Conservation (phyloP, 2,113 vertebrate genomes). For the Rhea pennata region DNA sequence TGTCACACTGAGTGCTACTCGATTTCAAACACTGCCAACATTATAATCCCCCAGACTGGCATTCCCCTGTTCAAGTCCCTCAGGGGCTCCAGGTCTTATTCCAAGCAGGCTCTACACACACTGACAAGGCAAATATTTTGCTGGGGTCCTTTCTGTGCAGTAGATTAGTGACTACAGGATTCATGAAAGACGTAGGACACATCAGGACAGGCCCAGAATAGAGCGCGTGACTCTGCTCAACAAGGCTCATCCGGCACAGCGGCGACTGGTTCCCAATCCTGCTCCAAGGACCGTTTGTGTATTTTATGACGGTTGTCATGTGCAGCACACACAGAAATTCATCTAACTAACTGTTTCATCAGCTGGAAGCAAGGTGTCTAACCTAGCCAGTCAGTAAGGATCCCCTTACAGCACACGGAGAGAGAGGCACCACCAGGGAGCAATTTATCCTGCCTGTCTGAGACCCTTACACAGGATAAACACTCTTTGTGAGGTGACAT, state of each 20-base stretch:
- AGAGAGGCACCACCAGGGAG: not conserved
- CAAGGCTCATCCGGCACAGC: not conserved
- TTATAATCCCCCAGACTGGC: not conserved
- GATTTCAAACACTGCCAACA: not conserved
- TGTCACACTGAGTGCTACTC: not conserved
- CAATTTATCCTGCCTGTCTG: not conserved
- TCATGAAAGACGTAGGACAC: not conserved
- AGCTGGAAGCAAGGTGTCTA: not conserved
- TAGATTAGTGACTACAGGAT: not conserved
- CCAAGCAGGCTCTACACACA: not conserved
- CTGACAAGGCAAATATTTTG: not conserved
- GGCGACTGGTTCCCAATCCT: not conserved
- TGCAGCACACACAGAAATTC: not conserved
- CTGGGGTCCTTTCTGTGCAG: not conserved
- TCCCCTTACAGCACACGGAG: not conserved
- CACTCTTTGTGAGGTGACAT: not conserved
- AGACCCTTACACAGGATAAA: not conserved
- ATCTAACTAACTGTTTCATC: not conserved
- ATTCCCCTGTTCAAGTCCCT: not conserved
- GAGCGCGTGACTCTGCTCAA: not conserved
- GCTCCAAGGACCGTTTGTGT: not conserved
- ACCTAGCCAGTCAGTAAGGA: not conserved
- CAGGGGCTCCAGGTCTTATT: not conserved
- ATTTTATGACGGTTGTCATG: not conserved
- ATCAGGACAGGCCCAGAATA: not conserved